phyloP scores from a whole-genome alignment of 2,113 vertebrate species.

The Ptilonorhynchus violaceus region DNA sequence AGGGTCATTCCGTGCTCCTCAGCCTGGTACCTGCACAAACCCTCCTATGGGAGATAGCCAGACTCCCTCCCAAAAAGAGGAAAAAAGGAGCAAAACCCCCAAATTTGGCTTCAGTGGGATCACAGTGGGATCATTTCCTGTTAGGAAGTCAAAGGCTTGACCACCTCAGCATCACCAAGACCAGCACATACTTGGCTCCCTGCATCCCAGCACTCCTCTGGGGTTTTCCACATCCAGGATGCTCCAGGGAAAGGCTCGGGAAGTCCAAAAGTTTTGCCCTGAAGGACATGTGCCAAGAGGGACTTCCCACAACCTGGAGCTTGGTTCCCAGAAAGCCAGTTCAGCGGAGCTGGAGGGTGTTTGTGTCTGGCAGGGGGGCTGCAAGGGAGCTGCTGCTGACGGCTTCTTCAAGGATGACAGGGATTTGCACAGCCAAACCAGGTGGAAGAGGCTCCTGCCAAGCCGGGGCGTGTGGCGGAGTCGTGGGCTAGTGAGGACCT shows the following conservation, averaged over 20 bases:
- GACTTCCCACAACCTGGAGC: background rate
- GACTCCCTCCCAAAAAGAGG: background rate
- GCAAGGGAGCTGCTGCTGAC: background rate
- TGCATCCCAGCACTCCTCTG: background rate
- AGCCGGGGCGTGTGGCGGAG: accelerated
- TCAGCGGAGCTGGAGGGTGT: background rate
- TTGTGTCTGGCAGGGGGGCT: background rate
- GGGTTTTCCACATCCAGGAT: background rate
- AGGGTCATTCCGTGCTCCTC: background rate
- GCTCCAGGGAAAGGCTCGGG: background rate
- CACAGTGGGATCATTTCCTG: background rate
- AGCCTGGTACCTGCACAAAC: background rate
- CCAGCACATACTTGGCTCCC: accelerated
- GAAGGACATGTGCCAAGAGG: background rate
- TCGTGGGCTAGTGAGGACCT: background rate
- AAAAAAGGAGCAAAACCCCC: background rate
- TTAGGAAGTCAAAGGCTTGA: background rate
- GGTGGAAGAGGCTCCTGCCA: background rate
- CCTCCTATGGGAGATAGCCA: background rate
- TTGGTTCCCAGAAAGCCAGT: background rate
- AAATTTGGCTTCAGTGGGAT: background rate
- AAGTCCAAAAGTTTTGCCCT: background rate
- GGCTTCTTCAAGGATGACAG: background rate
- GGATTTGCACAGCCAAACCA: background rate
- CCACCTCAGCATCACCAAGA: background rate